These are phyloP conservation scores for Doryteuthis pealeii DNA, from an alignment of 1,140 invertebrate species.

Conservation along the genomic window DNA sequence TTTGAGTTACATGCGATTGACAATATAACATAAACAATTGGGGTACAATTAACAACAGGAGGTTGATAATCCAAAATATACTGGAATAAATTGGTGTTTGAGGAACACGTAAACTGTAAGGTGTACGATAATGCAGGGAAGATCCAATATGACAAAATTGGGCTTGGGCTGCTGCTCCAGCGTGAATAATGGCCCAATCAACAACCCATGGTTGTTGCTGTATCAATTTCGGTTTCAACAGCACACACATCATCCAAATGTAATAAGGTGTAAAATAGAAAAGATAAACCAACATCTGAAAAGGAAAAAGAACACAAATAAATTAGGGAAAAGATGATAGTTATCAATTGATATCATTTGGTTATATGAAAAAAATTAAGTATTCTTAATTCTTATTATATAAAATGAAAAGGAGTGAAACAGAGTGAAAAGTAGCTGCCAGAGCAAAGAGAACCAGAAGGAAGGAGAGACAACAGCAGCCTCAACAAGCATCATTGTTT, in stretches of 20 bases:
- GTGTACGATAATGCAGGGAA: conserved; percentile 43
- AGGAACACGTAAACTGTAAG: conserved; percentile 37
- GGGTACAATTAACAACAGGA: conserved; percentile 36
- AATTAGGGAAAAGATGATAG: no score
- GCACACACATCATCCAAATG: conserved; percentile 33
- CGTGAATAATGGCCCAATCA: conserved; percentile 45
- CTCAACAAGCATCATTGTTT: no score
- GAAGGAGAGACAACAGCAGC: no score
- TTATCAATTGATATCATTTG: no score
- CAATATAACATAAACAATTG: conserved; percentile 32
- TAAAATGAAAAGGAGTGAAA: no score
- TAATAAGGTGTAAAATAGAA: conserved; percentile 44
- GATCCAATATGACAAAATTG: conserved; percentile 48
- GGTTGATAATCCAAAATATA: conserved; percentile 46
- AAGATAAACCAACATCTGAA: conserved; percentile 47
- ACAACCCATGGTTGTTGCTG: conserved; percentile 32
- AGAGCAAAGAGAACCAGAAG: no score
- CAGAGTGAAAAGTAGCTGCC: no score
- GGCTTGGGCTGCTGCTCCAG: conserved; percentile 47
- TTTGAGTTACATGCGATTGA: background rate
- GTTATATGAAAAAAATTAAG: no score
- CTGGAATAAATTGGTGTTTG: conserved; percentile 24
- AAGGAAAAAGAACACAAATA: conserved; percentile 12
- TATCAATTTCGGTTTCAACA: conserved; percentile 29
- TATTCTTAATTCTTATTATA: no score